Evolutionary conservation across 2,888 invertebrate genomes (phyloP).

Genomic region (Ditula angustiorana): DNA sequence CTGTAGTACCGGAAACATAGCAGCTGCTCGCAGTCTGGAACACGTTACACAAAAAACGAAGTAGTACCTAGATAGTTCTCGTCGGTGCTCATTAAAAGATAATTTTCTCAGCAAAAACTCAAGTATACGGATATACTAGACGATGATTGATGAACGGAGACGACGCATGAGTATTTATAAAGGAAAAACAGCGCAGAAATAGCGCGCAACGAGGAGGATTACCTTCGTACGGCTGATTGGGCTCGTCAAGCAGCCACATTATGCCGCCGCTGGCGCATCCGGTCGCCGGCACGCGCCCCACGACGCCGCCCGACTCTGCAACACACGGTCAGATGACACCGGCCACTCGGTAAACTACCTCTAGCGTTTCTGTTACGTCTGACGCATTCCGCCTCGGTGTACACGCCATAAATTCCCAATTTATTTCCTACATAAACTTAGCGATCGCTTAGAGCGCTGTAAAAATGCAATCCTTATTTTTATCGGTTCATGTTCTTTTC

Average conservation of each 20-base stretch:
- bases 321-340: slow-evolving; percentile 45
- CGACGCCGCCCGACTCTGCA: slow-evolving; percentile 75
- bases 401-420: slow-evolving; percentile 33
- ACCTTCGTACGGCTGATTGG: slow-evolving; percentile 87
- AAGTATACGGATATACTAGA: background rate
- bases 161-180: slow-evolving; percentile 35
- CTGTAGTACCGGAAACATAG: slow-evolving; percentile 90
- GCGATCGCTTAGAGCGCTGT: slow-evolving; percentile 33
- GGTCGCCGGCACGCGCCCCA: slow-evolving; percentile 83
- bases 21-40: slow-evolving; percentile 88
- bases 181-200: slow-evolving; percentile 26
- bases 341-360: slow-evolving; percentile 25
- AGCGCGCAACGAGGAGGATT: slow-evolving; percentile 48
- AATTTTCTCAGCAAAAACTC: background rate
- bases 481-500: slow-evolving; percentile 34
- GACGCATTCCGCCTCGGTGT: slow-evolving; percentile 27
- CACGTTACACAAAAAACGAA: background rate
- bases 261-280: slow-evolving; percentile 86
- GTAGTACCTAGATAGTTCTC: background rate
- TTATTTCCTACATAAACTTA: slow-evolving; percentile 36
- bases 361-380: slow-evolving; percentile 32
- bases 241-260: slow-evolving; percentile 90
- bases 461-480: slow-evolving; percentile 37
- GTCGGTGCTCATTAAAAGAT: background rate
- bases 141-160: slow-evolving; percentile 25